These are phyloP conservation scores for Pogonus chalceus DNA, from an alignment of 1,140 invertebrate species.

Conservation along the genomic window DNA sequence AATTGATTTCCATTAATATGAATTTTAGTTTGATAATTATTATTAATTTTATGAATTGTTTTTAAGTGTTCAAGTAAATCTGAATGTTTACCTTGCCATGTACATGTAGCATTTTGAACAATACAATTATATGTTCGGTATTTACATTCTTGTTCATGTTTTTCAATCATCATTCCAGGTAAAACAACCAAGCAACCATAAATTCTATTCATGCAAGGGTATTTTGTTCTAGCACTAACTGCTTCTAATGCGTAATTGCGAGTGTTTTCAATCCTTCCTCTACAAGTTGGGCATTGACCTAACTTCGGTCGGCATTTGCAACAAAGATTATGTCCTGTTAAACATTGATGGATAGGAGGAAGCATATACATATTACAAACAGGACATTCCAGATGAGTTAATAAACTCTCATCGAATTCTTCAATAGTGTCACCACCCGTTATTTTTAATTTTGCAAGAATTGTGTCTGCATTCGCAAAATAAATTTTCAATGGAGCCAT, in stretches of 20 bases:
- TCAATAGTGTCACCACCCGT: neutral
- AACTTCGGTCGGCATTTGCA: neutral
- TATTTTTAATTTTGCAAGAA: neutral
- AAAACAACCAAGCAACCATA: neutral
- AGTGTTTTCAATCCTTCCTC: neutral
- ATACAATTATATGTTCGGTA: neutral
- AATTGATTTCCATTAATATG: neutral
- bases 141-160: neutral
- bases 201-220: neutral
- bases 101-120: neutral
- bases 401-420: neutral
- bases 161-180: neutral
- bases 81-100: neutral
- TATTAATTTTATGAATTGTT: neutral
- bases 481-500: neutral
- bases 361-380: neutral
- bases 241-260: neutral
- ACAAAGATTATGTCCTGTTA: neutral
- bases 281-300: neutral
- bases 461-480: neutral
- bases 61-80: neutral
- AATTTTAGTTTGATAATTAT: neutral
- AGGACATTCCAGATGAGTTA: neutral
- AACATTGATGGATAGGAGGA: neutral
- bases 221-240: neutral